Percentiles rank a stretch among this genome's conserved stretches.
These are phyloP conservation scores for Percopsis omiscomaycus DNA, from an alignment of 2,797 vertebrate genomes.

Conservation along the genomic window DNA sequence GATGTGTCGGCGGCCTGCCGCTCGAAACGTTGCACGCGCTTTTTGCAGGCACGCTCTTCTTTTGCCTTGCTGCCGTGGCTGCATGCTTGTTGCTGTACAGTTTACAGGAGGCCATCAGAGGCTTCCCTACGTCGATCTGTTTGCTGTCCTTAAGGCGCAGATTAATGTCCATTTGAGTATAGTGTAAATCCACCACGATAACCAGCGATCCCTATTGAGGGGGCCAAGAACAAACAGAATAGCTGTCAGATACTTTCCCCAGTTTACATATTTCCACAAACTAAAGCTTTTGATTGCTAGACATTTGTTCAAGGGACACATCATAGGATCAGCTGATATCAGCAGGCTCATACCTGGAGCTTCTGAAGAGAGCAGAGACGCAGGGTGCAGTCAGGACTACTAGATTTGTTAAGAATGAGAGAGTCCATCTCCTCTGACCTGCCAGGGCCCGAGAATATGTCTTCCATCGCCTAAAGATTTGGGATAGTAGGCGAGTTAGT, in stretches of 20 bases:
- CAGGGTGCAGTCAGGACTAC: conserved; percentile 73
- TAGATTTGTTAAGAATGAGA: conserved; percentile 64
- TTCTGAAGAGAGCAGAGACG: conserved; percentile 83
- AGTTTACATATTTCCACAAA: not conserved
- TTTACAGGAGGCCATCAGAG: conserved; percentile 78
- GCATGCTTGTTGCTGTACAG: conserved; percentile 48
- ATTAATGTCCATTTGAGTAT: conserved; percentile 68
- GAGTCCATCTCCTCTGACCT: conserved; percentile 74
- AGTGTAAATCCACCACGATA: conserved; percentile 80
- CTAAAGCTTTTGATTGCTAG: not conserved
- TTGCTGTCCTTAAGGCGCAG: conserved; percentile 74
- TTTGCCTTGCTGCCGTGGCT: conserved; percentile 17
- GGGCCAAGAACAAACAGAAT: not conserved
- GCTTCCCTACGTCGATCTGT: conserved; percentile 70
- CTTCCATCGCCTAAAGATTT: conserved; percentile 63
- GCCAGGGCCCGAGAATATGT: conserved; percentile 64
- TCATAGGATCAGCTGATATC: conserved; percentile 1
- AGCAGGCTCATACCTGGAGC: conserved; percentile 74
- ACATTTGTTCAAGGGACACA: not conserved
- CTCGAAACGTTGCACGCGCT: conserved; percentile 20
- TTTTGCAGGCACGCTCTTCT: conserved; percentile 18
- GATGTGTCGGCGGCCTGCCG: conserved; percentile 35
- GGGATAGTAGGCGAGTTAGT: conserved; percentile 13
- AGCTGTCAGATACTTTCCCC: not conserved
- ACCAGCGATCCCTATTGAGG: conserved; percentile 67